phyloP scores from a whole-genome alignment of 2,113 vertebrate genomes.

The Scalopus aquaticus region DNA sequence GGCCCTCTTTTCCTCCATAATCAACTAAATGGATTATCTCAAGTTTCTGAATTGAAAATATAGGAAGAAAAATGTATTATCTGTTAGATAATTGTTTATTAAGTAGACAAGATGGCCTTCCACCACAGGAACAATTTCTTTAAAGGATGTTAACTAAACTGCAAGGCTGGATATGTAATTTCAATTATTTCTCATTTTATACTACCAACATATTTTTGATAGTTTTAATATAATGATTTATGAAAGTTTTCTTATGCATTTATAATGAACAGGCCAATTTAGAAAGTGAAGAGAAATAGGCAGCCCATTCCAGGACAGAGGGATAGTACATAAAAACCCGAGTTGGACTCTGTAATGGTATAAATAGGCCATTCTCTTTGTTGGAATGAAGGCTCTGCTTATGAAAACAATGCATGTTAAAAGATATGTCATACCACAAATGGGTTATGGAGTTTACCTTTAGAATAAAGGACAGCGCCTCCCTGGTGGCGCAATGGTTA shows the following conservation, averaged over 20 bases:
- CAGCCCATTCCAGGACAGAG: not conserved
- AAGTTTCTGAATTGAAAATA: not conserved
- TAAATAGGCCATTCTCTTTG: not conserved
- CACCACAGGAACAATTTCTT: fast-evolving
- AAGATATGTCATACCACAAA: not conserved
- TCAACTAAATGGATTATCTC: not conserved
- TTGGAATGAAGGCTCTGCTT: not conserved
- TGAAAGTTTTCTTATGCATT: not conserved
- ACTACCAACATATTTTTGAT: not conserved
- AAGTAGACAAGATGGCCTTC: not conserved
- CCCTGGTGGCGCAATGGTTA: no score
- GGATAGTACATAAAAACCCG: not conserved
- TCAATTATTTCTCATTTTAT: not conserved
- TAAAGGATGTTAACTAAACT: not conserved
- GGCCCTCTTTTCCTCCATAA: not conserved
- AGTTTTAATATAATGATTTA: not conserved
- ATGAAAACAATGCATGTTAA: not conserved
- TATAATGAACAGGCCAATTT: not conserved
- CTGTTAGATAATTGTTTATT: not conserved
- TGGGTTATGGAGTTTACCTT: not conserved
- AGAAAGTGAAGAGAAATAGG: not conserved
- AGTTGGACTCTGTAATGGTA: not conserved
- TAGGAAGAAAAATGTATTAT: not conserved
- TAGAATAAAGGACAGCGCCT: no score
- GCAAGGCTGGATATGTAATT: not conserved